Conservation (phyloP, 2,113 vertebrate species). For the Copsychus sechellarum region DNA sequence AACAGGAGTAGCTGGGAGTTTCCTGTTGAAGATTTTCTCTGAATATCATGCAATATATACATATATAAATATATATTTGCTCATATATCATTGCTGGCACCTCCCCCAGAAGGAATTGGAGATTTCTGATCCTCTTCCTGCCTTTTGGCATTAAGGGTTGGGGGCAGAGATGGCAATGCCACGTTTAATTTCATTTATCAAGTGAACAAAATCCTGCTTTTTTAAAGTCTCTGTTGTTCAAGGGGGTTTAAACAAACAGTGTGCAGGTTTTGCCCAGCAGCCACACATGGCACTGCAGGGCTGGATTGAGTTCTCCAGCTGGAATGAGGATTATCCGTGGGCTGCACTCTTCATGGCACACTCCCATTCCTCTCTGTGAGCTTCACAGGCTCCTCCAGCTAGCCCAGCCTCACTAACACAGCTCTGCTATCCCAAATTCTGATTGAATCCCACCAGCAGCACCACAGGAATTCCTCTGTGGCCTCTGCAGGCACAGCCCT, state of each 20-base stretch:
- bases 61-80: not conserved
- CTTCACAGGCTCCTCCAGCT: not conserved
- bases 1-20: not conserved
- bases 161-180: not conserved
- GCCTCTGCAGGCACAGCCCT: not conserved
- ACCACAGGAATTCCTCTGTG: not conserved
- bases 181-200: not conserved
- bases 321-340: not conserved
- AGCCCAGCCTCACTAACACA: rapidly evolving
- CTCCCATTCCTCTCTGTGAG: rapidly evolving
- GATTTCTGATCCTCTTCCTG: not conserved
- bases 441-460: not conserved
- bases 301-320: not conserved
- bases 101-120: rapidly evolving
- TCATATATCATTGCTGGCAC: not conserved
- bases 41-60: not conserved
- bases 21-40: not conserved
- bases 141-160: not conserved
- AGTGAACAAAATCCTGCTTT: not conserved
- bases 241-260: not conserved
- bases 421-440: not conserved
- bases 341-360: rapidly evolving
- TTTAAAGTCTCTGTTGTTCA: not conserved
- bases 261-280: not conserved
- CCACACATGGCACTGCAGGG: not conserved